A percentile compares a stretch with the other conserved stretches of the same genome.
These are phyloP conservation scores for Pelusios castaneus DNA, from an alignment of 2,113 vertebrate species.

Conservation along the genomic window DNA sequence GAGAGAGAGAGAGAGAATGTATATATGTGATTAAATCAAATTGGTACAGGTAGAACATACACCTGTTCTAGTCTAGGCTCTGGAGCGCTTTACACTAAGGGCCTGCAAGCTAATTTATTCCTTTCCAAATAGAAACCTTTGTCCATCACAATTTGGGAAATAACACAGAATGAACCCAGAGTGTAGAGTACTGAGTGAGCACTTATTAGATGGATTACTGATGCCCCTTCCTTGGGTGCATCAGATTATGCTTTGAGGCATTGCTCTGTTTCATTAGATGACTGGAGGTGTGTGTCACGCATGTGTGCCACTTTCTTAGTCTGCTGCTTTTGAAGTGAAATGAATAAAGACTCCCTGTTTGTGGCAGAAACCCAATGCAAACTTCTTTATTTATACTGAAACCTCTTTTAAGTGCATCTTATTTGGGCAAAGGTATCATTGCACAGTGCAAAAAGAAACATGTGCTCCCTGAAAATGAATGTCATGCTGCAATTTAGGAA, in stretches of 20 bases:
- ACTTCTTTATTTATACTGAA: not conserved
- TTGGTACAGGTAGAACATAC: not conserved
- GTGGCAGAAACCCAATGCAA: not conserved
- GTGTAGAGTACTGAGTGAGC: not conserved
- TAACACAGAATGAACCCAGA: not conserved
- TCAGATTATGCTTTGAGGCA: not conserved
- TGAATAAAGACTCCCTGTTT: not conserved
- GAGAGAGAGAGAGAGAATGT: too few species aligned
- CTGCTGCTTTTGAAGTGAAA: not conserved
- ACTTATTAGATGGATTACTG: not conserved
- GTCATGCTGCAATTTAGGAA: not conserved
- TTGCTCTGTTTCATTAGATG: not conserved
- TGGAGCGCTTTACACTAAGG: not conserved
- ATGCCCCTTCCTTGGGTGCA: not conserved
- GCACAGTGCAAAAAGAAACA: not conserved
- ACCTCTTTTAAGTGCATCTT: not conserved
- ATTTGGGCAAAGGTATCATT: not conserved
- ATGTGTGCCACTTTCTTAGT: not conserved
- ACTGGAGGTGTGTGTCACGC: not conserved
- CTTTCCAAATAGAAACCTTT: not conserved
- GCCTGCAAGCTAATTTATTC: not conserved
- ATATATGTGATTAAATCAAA: not conserved
- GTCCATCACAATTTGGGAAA: not conserved
- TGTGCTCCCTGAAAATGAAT: rapidly evolving
- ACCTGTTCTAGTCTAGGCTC: not conserved